Evolutionary conservation across 2,113 vertebrate species (phyloP), one percentile per base, ranked within the genome.

Genomic region (Dipodomys stephensi): DNA sequence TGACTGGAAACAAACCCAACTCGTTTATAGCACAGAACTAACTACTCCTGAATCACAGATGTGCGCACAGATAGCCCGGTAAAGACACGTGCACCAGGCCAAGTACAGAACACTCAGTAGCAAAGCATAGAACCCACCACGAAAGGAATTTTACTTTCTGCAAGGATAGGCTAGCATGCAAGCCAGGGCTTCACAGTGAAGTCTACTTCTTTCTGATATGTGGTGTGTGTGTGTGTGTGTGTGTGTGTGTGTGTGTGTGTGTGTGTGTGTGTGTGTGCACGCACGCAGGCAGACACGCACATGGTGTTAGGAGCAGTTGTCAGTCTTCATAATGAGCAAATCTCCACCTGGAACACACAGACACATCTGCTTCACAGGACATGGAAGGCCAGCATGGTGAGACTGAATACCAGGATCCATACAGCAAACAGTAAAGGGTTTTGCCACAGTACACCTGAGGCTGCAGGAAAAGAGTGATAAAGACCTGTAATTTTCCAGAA

Each of bases 401-500:
- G 97, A 80, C 97, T 98, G n/a, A 98, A 89, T 39, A 83, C 46
- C 28, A 98, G 98, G 80, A 97, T 97, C 91, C 97, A 97, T 0
- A 97, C 96, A 1, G 97, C 97, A 94, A 98, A 98, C 94, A 98
- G 39, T 98, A 98, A 80, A 98, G 83, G 9, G 97, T 97, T 97
- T 98, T 98, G 85, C 98, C 97, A 83, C 98, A 98, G 96, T 97
- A 98, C 92, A 97, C 97, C 82, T 97, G 98, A 30, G 98, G 98
- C 91, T 97, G 97, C 90, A 98, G 97, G 93, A 98, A 98, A 86
- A 18, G 98, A 96, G 0, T 49, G 49, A 98, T 98, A 95, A 98
- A 98, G 92, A 98, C 97, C 98, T 97, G 74, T 98, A 98, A 92
- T 98, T 98, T 1, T 98, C 98, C 93, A 98, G 95, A 64, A 98